Base-by-base conservation (phyloP, 2,888 invertebrate genomes). In the Campopleginae sp. region DNA sequence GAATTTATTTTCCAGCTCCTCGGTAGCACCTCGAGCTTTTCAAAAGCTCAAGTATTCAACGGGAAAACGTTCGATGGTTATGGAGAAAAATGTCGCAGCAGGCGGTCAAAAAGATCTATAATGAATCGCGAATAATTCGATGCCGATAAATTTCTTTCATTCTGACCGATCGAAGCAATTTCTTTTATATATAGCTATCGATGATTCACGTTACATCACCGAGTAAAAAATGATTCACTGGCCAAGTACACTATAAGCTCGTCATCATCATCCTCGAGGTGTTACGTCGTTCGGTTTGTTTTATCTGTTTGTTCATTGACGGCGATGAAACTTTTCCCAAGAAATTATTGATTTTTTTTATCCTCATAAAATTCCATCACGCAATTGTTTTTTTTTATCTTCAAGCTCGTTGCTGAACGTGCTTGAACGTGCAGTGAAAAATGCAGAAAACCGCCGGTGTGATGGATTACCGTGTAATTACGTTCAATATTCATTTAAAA, bases 141-240 rank as follows among this genome's bases (percentile, higher is more conserved):
- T 17, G 63, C 14, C 63, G 33, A 38, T 33, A n/a, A 7, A 42
- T 58, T 14, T 46, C 7, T 10, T 17, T 8, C 27, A 14, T 6
- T 33, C 27, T 44, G 23, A 44, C 23, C 27, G 14, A 68, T 44
- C 44, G 68, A 58, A 27, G 27, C n/a, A 27, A 4, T 2, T 17
- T 5, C 10, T 42, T 12, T 19, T 31, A 27, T 5, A 63, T 31
- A 27, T 5, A 63, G 46, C 17, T 46, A 46, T 63, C 33, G 75
- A 63, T 75, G 75, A 75, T 75, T 75, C 75, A 75, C 12, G 63
- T 46, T 46, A 63, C 58, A 27, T 61, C 44, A 31, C n/a, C 31
- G 42, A 10, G 58, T n/a, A 27, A 46, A 58, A 81, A 68, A 70
- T 78, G 77, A 78, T 54, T 68, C 77, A 78, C 14, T 54, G 77